These are phyloP conservation scores for Stercorarius parasiticus DNA, from an alignment of 2,113 vertebrate genomes.

Conservation along the genomic window DNA sequence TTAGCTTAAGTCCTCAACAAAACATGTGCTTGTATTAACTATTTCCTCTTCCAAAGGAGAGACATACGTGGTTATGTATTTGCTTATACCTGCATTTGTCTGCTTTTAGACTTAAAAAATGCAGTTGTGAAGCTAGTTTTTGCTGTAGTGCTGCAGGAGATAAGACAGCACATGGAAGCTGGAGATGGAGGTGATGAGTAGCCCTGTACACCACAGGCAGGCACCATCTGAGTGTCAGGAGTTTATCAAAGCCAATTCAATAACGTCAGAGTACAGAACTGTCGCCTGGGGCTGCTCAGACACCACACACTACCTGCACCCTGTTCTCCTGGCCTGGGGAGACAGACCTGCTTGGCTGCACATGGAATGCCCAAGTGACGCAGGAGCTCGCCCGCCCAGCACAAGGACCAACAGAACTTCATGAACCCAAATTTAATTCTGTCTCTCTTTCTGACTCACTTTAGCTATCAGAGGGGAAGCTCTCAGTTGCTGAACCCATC, in stretches of 20 bases:
- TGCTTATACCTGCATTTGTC: not conserved
- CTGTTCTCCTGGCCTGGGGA: not conserved
- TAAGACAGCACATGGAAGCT: not conserved
- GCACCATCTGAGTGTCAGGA: fast-evolving
- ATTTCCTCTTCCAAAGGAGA: not conserved
- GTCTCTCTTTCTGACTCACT: not conserved
- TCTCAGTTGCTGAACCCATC: not conserved
- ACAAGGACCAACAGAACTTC: not conserved
- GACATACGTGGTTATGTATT: not conserved
- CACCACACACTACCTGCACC: not conserved
- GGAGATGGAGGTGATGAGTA: not conserved
- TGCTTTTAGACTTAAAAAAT: not conserved
- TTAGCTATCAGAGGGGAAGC: not conserved
- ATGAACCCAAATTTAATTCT: not conserved
- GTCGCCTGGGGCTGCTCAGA: not conserved
- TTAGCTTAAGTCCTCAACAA: not conserved
- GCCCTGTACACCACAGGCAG: not conserved
- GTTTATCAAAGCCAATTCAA: not conserved
- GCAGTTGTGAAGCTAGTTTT: not conserved
- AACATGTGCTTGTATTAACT: not conserved
- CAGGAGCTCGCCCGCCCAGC: not conserved
- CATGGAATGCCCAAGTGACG: not conserved
- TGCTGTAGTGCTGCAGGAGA: not conserved
- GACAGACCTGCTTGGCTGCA: not conserved
- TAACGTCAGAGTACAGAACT: not conserved